These are phyloP conservation scores for Pseudorhiza aurosa DNA, from an alignment of 30 jellyfish, hydroid and myxozoan genomes.

Conservation along the genomic window DNA sequence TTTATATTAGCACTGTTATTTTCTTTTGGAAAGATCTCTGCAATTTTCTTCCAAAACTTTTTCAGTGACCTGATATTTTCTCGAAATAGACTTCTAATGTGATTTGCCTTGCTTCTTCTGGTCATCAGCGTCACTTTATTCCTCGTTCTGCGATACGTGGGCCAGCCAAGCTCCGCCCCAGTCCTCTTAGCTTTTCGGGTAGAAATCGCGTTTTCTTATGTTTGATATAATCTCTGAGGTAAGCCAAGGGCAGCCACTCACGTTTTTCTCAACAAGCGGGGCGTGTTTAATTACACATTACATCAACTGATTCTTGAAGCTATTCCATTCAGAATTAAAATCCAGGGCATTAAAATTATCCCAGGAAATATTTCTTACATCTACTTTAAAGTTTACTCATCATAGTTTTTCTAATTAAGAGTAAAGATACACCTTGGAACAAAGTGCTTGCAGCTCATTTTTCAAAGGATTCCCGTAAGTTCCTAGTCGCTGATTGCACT, in stretches of 20 bases:
- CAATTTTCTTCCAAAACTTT: constrained; percentile 26
- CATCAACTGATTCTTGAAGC: constrained; percentile 10
- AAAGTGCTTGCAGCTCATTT: constrained; percentile 18
- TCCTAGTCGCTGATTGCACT: too few relatives aligned
- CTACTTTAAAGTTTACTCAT: background rate
- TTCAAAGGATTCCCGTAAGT: constrained; percentile 1
- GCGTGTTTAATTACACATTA: constrained; percentile 38
- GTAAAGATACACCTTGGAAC: constrained; percentile 38
- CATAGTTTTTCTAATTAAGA: constrained; percentile 22
- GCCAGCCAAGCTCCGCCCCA: constrained; percentile 49
- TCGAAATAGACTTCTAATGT: constrained; percentile 13
- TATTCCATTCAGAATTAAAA: constrained; percentile 42
- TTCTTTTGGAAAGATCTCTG: constrained; percentile 33
- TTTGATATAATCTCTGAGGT: constrained; percentile 15
- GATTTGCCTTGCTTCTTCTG: constrained; percentile 44
- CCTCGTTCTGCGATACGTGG: constrained; percentile 36
- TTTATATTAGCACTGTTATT: constrained; percentile 40
- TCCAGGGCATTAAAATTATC: background rate
- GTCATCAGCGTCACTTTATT: constrained; percentile 31
- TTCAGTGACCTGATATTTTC: constrained; percentile 26
- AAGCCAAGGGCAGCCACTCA: constrained; percentile 43
- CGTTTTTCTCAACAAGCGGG: constrained; percentile 31
- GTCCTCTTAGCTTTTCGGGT: constrained; percentile 35
- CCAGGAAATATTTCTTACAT: constrained; percentile 30
- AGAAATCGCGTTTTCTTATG: constrained; percentile 33